phyloP scores from a whole-genome alignment of 2,888 invertebrate species.

The Ophioninae sp. region DNA sequence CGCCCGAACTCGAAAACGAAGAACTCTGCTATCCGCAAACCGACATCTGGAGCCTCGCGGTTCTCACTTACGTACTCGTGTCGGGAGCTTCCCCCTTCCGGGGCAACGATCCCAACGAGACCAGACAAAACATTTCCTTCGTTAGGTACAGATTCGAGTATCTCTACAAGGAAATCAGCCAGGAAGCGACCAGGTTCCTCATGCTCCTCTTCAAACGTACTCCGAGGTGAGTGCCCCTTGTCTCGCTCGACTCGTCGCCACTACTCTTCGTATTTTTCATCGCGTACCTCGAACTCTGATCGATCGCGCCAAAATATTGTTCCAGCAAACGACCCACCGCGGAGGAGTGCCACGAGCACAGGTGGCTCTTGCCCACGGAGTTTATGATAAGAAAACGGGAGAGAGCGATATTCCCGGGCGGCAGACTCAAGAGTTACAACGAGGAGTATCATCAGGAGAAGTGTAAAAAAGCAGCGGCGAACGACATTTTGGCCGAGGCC shows the following conservation, averaged over 20 bases:
- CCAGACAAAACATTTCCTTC: conserved; percentile 94
- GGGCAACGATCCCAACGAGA: conserved; percentile 91
- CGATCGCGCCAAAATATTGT: conserved; percentile 58
- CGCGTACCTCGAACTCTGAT: background rate
- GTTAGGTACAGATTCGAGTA: conserved; percentile 96
- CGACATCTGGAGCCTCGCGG: conserved; percentile 98
- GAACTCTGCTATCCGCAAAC: conserved; percentile 94
- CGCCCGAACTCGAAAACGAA: conserved; percentile 94
- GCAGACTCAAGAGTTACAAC: conserved; percentile 91
- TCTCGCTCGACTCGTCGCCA: background rate
- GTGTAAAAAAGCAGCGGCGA: conserved; percentile 84
- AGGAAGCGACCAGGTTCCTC: conserved; percentile 95
- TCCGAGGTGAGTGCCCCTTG: conserved; percentile 86
- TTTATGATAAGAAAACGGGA: conserved; percentile 96
- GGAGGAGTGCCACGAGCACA: conserved; percentile 97
- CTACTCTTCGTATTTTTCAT: background rate
- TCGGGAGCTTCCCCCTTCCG: conserved; percentile 96
- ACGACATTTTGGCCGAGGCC: conserved; percentile 83
- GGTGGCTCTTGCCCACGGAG: conserved; percentile 96
- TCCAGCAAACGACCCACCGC: conserved; percentile 94
- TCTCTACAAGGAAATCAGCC: conserved; percentile 96
- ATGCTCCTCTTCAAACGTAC: conserved; percentile 97
- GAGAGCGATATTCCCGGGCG: conserved; percentile 92
- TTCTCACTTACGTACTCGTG: conserved; percentile 93
- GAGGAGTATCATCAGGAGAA: conserved; percentile 90